phyloP scores from a whole-genome alignment of 2,113 vertebrate genomes.

The Phycodurus eques region DNA sequence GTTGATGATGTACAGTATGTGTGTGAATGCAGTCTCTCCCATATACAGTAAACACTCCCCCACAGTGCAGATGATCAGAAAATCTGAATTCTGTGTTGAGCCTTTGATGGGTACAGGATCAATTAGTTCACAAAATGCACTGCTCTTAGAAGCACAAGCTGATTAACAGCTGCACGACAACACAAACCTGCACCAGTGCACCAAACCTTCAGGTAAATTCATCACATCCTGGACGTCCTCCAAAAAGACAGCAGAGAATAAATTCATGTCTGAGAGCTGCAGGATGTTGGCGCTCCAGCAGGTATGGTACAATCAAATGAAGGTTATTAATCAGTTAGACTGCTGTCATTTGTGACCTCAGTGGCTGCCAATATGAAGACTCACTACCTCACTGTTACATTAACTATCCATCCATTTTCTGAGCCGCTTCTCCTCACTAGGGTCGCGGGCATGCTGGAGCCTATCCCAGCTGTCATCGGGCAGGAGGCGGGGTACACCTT shows the following conservation, averaged over 20 bases:
- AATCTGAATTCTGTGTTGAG: neutral
- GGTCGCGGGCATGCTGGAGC: no score
- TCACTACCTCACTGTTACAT: conserved; percentile 9
- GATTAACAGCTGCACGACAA: conserved; percentile 19
- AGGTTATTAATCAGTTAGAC: conserved; percentile 60
- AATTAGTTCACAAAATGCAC: conserved; percentile 7
- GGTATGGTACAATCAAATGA: conserved; percentile 51
- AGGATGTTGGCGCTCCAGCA: conserved; percentile 50
- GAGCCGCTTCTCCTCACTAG: no score
- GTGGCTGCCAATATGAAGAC: conserved; percentile 21
- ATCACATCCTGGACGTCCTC: conserved; percentile 60
- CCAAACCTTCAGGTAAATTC: conserved; percentile 43
- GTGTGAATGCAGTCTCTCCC: conserved; percentile 4
- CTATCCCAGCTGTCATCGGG: no score
- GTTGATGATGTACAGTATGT: conserved; percentile 30
- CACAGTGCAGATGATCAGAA: conserved; percentile 3
- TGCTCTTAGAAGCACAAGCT: conserved; percentile 19
- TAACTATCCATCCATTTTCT: no score
- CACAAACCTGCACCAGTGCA: conserved; percentile 9
- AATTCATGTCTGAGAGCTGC: conserved; percentile 47
- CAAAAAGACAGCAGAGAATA: conserved; percentile 52
- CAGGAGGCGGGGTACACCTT: no score
- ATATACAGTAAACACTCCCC: conserved; percentile 2
- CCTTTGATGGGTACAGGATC: neutral
- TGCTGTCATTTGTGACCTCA: conserved; percentile 42